These are phyloP conservation scores for Strigamia crassipes DNA, from an alignment of 2,888 invertebrate species.

Conservation along the genomic window DNA sequence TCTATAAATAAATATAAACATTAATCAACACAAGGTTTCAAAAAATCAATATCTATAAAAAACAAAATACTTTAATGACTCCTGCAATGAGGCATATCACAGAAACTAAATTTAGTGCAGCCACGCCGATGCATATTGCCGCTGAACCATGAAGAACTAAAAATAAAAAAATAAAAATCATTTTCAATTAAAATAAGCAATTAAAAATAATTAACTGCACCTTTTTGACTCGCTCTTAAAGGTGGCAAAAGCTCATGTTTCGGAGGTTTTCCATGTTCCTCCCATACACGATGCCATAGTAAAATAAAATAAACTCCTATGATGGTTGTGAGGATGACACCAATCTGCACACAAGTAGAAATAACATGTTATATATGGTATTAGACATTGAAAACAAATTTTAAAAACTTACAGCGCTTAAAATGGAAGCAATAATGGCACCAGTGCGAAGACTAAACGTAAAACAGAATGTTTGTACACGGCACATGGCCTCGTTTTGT, in stretches of 20 bases:
- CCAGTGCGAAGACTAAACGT: slow-evolving; percentile 1
- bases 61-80: background rate
- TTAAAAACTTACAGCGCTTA: background rate
- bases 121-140: slow-evolving; percentile 15
- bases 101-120: slow-evolving; percentile 2
- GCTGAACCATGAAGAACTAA: slow-evolving; percentile 1
- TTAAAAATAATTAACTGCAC: background rate
- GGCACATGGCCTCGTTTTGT: slow-evolving; percentile 10
- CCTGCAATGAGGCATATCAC: background rate
- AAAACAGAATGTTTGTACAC: slow-evolving; percentile 24
- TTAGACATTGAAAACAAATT: background rate
- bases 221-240: background rate
- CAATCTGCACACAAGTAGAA: background rate
- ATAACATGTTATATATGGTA: too few species aligned
- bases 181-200: background rate
- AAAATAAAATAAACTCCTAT: slow-evolving; percentile 12
- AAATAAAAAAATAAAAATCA: background rate
- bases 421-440: background rate
- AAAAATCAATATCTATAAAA: background rate
- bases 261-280: slow-evolving; percentile 1
- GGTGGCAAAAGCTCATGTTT: background rate
- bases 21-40: background rate
- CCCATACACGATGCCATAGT: background rate
- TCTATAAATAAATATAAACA: slow-evolving; percentile 2
- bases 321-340: background rate